These are phyloP conservation scores for Cepaea nemoralis DNA, from an alignment of 1,140 invertebrate species.

Conservation along the genomic window DNA sequence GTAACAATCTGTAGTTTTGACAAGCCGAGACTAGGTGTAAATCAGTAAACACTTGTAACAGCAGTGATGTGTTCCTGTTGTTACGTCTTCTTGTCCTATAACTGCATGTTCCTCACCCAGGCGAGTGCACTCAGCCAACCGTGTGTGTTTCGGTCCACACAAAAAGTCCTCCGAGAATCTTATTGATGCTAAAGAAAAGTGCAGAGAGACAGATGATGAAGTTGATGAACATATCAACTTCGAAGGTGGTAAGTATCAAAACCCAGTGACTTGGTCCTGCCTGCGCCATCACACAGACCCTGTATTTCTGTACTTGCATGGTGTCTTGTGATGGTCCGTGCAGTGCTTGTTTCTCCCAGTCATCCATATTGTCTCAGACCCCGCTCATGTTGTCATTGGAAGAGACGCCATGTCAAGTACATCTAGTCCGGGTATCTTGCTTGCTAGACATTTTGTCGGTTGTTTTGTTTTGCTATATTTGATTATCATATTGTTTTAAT, in stretches of 20 bases:
- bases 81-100: neutral
- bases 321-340: neutral
- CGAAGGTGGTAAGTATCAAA: constrained; percentile 18
- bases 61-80: too few species aligned
- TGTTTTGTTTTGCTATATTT: too few species aligned
- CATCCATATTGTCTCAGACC: too few species aligned
- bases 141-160: neutral
- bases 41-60: too few species aligned
- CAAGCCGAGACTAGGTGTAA: too few species aligned
- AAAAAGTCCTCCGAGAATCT: neutral
- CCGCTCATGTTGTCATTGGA: too few species aligned
- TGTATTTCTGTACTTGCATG: neutral
- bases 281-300: neutral
- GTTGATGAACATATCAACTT: constrained; percentile 3
- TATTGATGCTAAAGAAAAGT: constrained; percentile 13
- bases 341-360: too few species aligned
- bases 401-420: too few species aligned
- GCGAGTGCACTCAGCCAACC: neutral
- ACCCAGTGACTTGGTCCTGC: constrained; percentile 18
- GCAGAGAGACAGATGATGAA: constrained; percentile 2
- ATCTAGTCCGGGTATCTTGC: too few species aligned
- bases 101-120: constrained; percentile 22
- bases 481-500: too few species aligned
- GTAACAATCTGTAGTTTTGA: too few species aligned
- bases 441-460: too few species aligned